A percentile compares a stretch with the other conserved stretches of the same genome.
Evolutionary conservation across 2,888 invertebrate genomes (phyloP).

Genomic region (Saturnia japonica): DNA sequence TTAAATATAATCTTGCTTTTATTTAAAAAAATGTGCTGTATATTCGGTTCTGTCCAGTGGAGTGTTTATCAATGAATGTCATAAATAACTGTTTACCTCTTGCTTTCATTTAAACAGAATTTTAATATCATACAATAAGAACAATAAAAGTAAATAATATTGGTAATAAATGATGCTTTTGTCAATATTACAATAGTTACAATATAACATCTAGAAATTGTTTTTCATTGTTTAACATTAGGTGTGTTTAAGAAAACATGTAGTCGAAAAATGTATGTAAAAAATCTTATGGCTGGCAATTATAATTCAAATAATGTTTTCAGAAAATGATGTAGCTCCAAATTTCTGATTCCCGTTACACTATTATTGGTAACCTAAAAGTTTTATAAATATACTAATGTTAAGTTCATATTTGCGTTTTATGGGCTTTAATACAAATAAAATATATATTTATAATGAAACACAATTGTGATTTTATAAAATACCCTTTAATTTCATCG

Average conservation of each 20-base stretch:
- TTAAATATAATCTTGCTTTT: too few species aligned
- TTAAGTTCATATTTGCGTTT: too few species aligned
- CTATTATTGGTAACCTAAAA: not conserved
- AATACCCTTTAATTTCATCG: not conserved
- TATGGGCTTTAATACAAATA: too few species aligned
- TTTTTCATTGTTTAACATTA: not conserved
- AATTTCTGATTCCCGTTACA: not conserved
- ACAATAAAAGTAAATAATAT: not conserved
- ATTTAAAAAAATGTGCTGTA: too few species aligned
- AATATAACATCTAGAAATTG: not conserved
- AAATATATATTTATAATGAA: too few species aligned
- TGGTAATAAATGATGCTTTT: not conserved
- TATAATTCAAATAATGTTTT: not conserved
- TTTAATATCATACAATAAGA: not conserved
- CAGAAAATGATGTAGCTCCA: not conserved
- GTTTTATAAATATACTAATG: too few species aligned
- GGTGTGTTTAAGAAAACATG: not conserved
- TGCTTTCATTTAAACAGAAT: not conserved
- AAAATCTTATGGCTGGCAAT: not conserved
- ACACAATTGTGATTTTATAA: not conserved
- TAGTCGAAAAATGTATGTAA: not conserved
- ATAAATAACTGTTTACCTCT: not conserved
- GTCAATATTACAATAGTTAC: not conserved
- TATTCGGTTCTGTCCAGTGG: too few species aligned
- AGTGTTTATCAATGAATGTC: not conserved